Conservation (phyloP, 1,140 invertebrate species). For the Drosophila ambigua region DNA sequence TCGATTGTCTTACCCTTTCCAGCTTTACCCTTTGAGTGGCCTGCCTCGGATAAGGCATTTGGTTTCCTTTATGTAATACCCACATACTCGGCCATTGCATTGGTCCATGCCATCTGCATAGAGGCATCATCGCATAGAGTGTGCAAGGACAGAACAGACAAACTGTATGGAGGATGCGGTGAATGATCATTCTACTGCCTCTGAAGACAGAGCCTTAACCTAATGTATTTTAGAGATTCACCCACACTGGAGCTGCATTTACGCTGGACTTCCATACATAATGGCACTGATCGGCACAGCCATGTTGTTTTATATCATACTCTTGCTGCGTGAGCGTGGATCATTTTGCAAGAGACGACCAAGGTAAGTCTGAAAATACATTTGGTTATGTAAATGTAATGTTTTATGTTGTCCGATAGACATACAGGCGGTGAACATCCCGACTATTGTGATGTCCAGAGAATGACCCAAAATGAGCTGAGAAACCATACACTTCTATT, state of each 20-base stretch:
- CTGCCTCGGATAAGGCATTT: conserved; percentile 4
- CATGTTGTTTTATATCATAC: conserved; percentile 13
- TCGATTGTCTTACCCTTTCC: not conserved
- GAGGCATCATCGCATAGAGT: not conserved
- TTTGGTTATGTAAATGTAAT: not conserved
- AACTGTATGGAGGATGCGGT: conserved; percentile 1
- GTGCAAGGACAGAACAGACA: not conserved
- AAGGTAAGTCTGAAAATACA: not conserved
- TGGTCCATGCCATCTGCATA: conserved; percentile 16
- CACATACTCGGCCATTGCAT: not conserved
- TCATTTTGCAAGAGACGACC: not conserved
- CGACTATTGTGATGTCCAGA: not conserved
- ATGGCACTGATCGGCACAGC: not conserved
- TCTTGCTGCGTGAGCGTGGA: conserved; percentile 13
- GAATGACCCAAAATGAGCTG: conserved; percentile 4
- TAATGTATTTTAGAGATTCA: not conserved
- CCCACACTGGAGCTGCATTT: not conserved
- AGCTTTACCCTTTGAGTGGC: conserved; percentile 16
- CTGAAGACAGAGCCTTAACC: not conserved
- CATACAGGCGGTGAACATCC: not conserved
- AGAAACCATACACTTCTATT: conserved; percentile 16
- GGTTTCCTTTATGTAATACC: conserved; percentile 8
- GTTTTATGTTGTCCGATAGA: not conserved
- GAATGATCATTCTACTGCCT: not conserved
- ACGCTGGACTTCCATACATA: conserved; percentile 10